A percentile compares a stretch with the other conserved stretches of the same genome.
phyloP scores from a whole-genome alignment of 2,888 invertebrate species.

The Cheilosia urbana region DNA sequence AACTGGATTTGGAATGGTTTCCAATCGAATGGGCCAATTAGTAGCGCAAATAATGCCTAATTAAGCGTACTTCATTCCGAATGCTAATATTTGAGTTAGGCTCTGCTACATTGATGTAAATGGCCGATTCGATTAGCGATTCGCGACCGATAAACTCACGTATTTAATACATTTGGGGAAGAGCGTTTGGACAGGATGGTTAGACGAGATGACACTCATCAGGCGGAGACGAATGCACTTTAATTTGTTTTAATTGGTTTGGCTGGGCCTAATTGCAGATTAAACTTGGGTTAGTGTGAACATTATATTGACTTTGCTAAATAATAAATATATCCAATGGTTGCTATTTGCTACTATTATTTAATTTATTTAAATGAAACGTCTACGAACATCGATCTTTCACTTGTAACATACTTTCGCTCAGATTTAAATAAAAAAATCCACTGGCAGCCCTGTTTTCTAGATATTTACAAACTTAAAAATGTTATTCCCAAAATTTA shows the following conservation, averaged over 20 bases:
- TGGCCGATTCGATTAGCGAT: slow-evolving; percentile 64
- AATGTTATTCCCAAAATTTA: too few relatives aligned
- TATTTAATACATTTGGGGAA: neutral
- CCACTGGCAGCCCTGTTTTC: too few relatives aligned
- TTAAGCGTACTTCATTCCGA: slow-evolving; percentile 70
- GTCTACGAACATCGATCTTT: too few relatives aligned
- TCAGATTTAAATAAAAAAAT: too few relatives aligned
- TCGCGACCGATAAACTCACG: slow-evolving; percentile 35
- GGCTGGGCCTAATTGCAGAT: neutral
- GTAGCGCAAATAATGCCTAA: slow-evolving; percentile 71
- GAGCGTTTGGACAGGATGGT: neutral
- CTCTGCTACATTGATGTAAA: slow-evolving; percentile 54
- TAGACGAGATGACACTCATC: neutral
- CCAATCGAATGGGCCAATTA: slow-evolving; percentile 69
- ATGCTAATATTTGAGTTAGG: slow-evolving; percentile 68
- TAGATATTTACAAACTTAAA: too few relatives aligned
- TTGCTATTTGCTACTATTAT: too few relatives aligned
- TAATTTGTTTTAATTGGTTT: neutral
- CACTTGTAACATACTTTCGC: too few relatives aligned
- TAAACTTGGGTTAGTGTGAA: neutral
- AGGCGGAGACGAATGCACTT: neutral
- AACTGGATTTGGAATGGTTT: slow-evolving; percentile 36
- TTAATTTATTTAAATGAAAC: too few relatives aligned
- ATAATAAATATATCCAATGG: too few relatives aligned
- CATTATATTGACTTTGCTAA: too few relatives aligned